Evolutionary conservation across 2,797 vertebrate species (phyloP), one percentile per base, ranked within the genome.

Genomic region (Hylomyscus alleni): DNA sequence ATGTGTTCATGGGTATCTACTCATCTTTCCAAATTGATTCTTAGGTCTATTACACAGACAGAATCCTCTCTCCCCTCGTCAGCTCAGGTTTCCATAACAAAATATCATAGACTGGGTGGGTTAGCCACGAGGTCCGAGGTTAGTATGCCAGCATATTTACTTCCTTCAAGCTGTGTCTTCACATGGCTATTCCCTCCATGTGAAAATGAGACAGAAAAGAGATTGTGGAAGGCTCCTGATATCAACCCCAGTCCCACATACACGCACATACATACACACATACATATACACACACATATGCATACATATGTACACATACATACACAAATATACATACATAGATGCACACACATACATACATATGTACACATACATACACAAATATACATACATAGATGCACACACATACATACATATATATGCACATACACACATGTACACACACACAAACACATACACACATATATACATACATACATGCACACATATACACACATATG

Each of bases 281-380:
- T 22, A 44, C 24, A 10, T 20, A 72, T 3, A 37, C n/a, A n/a
- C 6, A 72, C 19, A 72, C 8, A 10, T 8, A 72, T 3, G 19
- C n/a, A n/a, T 11, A 37, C 8, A 73, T 3, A 72, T 3, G 20
- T 1, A 72, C 17, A 26, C 8, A 60, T 9, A 60, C 24, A 10
- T 20, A 72, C 7, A 37, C 17, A n/a, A n/a, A n/a, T n/a, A 60
- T 9, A 60, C 24, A 10, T 20, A 72, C 7, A 37, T 3, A 72
- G n/a, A n/a, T 3, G 20, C 17, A n/a, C 40, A 44, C 3, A 75
- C 4, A 75, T 1, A 40, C 1, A 40, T 0, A 67, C 2, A 17
- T 2, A 69, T 6, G 34, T 1, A 15, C 5, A 34, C 2, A 34
- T 3, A 40, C 5, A 6, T 5, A 29, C 0, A 67, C 3, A 15